phyloP scores from a whole-genome alignment of 2,888 invertebrate species.

The Psylliodes chrysocephalus region DNA sequence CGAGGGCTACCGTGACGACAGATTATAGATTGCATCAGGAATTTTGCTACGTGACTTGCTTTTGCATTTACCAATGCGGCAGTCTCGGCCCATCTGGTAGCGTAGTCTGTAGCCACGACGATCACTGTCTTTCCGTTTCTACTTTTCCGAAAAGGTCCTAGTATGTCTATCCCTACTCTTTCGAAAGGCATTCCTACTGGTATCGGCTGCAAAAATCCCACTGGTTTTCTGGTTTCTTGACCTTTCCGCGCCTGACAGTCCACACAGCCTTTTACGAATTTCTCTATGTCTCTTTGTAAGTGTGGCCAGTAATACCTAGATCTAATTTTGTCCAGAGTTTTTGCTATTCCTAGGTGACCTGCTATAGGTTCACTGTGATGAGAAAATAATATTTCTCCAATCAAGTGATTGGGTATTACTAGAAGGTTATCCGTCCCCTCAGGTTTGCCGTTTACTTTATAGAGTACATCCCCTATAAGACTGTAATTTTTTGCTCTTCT shows the following conservation, averaged over 20 bases:
- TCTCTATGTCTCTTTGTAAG: slow-evolving; percentile 12
- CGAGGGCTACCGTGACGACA: slow-evolving; percentile 31
- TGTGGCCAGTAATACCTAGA: no score
- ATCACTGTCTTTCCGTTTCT: slow-evolving; percentile 43
- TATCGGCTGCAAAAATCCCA: no score
- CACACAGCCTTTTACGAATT: slow-evolving; percentile 39
- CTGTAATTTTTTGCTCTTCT: not conserved
- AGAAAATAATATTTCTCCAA: no score
- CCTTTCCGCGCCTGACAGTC: not conserved
- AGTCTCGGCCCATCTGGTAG: slow-evolving; percentile 45
- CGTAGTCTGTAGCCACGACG: slow-evolving; percentile 48
- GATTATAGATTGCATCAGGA: slow-evolving; percentile 28
- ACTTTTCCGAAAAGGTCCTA: slow-evolving; percentile 46
- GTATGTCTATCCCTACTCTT: slow-evolving; percentile 43
- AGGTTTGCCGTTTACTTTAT: slow-evolving; percentile 30
- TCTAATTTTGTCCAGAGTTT: not conserved
- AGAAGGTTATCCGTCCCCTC: slow-evolving; percentile 35
- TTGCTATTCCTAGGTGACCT: not conserved
- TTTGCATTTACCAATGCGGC: slow-evolving; percentile 40
- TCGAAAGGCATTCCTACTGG: no score
- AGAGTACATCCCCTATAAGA: slow-evolving; percentile 25
- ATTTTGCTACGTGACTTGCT: slow-evolving; percentile 39
- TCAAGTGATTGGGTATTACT: slow-evolving; percentile 40
- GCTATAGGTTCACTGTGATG: no score
- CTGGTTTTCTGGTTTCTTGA: slow-evolving; percentile 28